Conservation (phyloP, 2,113 vertebrate species). For the Motacilla tschutschensis region DNA sequence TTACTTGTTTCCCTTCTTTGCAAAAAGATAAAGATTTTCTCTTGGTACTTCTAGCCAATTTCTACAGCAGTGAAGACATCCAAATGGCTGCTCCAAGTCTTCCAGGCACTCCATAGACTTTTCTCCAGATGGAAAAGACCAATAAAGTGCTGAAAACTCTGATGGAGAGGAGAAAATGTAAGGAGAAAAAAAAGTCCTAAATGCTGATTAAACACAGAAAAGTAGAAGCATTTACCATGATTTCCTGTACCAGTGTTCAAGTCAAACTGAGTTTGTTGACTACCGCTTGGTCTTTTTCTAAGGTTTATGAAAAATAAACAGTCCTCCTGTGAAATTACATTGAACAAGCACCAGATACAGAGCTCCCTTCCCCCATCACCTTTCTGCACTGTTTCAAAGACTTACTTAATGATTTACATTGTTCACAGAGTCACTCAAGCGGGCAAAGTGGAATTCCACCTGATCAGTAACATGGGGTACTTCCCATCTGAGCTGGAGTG, state of each 20-base stretch:
- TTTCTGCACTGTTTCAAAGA: constrained; percentile 51
- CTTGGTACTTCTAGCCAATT: neutral
- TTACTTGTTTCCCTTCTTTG: neutral
- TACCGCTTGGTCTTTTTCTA: neutral
- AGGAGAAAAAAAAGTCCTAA: neutral
- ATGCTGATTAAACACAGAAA: neutral
- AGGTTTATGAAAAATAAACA: constrained; percentile 15
- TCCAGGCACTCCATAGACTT: neutral
- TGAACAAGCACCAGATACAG: constrained; percentile 29
- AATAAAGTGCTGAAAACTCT: constrained; percentile 4
- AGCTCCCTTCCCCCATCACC: constrained; percentile 42
- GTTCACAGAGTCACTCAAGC: constrained; percentile 66
- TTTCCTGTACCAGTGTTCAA: neutral
- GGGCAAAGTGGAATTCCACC: constrained; percentile 72
- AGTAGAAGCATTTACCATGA: neutral
- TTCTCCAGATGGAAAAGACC: neutral
- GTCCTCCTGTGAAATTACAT: neutral
- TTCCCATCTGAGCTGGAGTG: constrained; percentile 47
- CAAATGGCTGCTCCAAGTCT: neutral
- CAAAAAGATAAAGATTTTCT: neutral
- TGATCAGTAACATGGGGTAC: constrained; percentile 66
- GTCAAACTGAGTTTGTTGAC: neutral
- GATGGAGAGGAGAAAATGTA: neutral
- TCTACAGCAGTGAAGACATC: neutral
- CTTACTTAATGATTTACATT: constrained; percentile 70